Conservation (phyloP, 35 echinoderm and acorn worm genomes). For the Holothuria glaberrima region DNA sequence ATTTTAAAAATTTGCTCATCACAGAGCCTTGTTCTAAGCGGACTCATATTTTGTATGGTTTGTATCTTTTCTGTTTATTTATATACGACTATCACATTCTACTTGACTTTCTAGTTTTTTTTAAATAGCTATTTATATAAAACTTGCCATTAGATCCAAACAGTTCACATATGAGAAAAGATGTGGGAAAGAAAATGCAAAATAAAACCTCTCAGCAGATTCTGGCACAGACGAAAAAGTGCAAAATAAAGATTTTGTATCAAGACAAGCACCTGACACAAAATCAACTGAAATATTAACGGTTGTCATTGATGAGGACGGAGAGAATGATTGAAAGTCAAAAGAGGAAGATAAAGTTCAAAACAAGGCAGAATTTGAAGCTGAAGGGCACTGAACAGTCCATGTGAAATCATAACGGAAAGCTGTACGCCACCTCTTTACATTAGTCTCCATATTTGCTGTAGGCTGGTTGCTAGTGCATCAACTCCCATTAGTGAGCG, state of each 20-base stretch:
- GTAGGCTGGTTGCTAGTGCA: not conserved
- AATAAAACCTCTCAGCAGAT: not conserved
- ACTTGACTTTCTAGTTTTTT: not conserved
- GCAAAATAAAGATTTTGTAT: not conserved
- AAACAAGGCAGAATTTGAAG: not conserved
- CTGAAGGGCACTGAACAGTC: not conserved
- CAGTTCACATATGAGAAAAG: not conserved
- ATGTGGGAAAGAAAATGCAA: not conserved
- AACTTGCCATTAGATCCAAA: conserved; percentile 1
- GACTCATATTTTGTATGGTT: not conserved
- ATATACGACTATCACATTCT: not conserved
- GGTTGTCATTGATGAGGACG: not conserved
- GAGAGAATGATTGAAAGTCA: not conserved
- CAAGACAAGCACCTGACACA: not conserved
- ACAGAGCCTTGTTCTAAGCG: not conserved
- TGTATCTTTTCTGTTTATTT: not conserved
- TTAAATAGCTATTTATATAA: not conserved
- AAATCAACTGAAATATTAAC: not conserved
- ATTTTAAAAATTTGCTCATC: not conserved
- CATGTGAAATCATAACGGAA: not conserved
- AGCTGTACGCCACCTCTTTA: not conserved
- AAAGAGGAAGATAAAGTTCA: not conserved
- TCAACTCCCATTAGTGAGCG: not conserved
- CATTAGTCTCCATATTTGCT: not conserved
- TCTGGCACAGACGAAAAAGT: not conserved